Conservation (phyloP, 2,888 invertebrate genomes). For the Epistrophe grossulariae region DNA sequence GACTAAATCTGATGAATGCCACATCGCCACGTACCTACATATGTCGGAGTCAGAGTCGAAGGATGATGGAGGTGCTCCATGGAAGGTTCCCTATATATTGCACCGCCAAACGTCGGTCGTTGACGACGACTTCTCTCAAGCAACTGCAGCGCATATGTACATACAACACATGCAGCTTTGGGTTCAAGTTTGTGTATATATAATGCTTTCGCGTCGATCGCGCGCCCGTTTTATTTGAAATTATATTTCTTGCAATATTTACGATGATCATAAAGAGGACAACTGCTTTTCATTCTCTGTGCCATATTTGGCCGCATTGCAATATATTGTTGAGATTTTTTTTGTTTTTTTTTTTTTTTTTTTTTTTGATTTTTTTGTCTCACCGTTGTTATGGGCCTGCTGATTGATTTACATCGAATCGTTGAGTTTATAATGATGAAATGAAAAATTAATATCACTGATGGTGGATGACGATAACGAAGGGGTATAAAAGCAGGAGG, state of each 20-base stretch:
- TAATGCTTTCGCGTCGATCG: slow-evolving; percentile 44
- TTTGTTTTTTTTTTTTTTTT: neutral
- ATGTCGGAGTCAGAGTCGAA: slow-evolving; percentile 25
- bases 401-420: slow-evolving; percentile 76
- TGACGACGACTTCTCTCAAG: neutral
- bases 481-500: slow-evolving; percentile 12
- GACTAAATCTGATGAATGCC: slow-evolving; percentile 70
- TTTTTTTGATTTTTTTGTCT: slow-evolving; percentile 4
- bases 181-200: slow-evolving; percentile 56
- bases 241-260: slow-evolving; percentile 75
- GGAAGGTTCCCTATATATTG: slow-evolving; percentile 16
- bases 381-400: slow-evolving; percentile 31
- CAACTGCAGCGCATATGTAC: neutral
- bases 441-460: slow-evolving; percentile 74
- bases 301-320: slow-evolving; percentile 71
- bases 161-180: slow-evolving; percentile 16
- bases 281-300: slow-evolving; percentile 72
- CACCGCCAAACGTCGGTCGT: slow-evolving; percentile 10
- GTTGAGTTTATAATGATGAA: slow-evolving; percentile 76
- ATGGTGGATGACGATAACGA: slow-evolving; percentile 5
- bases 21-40: slow-evolving; percentile 45
- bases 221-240: slow-evolving; percentile 67
- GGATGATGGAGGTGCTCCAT: slow-evolving; percentile 60
- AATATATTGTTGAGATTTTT: slow-evolving; percentile 53
- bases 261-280: slow-evolving; percentile 75